A percentile compares a stretch with the other conserved stretches of the same genome.
phyloP scores from a whole-genome alignment of 2,113 vertebrate species.

The Dasyornis broadbenti region DNA sequence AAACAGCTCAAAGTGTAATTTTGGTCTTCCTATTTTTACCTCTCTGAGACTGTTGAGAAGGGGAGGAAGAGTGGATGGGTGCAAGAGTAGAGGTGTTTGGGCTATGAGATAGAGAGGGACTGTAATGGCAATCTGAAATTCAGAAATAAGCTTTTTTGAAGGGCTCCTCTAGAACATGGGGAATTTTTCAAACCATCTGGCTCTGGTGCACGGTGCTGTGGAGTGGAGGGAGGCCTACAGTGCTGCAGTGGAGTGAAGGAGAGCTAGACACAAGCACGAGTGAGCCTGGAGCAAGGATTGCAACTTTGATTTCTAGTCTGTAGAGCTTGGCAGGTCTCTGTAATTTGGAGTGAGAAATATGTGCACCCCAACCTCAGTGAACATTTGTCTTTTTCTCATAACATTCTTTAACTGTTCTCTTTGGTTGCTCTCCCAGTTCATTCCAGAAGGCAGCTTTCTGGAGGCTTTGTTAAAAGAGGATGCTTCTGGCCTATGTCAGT shows the following conservation, averaged over 20 bases:
- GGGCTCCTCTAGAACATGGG: not conserved
- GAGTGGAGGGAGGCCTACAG: not conserved
- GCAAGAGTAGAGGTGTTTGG: not conserved
- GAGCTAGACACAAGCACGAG: not conserved
- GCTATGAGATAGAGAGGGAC: not conserved
- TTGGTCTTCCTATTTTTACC: not conserved
- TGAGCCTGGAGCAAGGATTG: not conserved
- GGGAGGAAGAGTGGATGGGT: not conserved
- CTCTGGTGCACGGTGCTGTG: not conserved
- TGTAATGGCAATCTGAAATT: not conserved
- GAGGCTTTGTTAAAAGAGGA: not conserved
- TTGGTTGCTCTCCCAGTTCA: slow-evolving; percentile 9
- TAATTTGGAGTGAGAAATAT: slow-evolving; percentile 21
- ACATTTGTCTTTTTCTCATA: slow-evolving; percentile 2
- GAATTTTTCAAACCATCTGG: not conserved
- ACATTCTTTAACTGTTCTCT: slow-evolving; percentile 28
- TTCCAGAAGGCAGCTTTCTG: not conserved
- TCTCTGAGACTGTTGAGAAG: not conserved
- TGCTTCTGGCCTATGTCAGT: not conserved
- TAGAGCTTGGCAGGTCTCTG: not conserved
- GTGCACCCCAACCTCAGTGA: not conserved
- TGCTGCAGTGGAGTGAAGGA: not conserved
- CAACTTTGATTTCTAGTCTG: not conserved
- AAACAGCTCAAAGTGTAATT: not conserved
- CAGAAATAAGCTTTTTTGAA: not conserved